Conservation (phyloP, 2,113 vertebrate genomes). For the Urocitellus parryii region DNA sequence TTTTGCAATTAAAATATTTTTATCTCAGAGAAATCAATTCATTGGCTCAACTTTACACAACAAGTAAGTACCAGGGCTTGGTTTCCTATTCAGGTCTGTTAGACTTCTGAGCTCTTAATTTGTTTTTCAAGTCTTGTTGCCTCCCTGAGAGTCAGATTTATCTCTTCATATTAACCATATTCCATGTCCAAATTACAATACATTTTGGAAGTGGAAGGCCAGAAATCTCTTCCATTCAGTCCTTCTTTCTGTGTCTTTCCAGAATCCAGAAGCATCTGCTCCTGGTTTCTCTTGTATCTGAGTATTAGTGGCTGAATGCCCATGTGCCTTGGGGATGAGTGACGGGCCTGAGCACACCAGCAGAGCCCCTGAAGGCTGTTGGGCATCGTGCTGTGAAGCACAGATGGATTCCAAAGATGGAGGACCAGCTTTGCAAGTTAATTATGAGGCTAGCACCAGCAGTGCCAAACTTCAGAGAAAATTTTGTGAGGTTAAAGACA, state of each 20-base stretch:
- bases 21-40: background rate
- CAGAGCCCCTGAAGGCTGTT: background rate
- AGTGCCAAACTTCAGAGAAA: background rate
- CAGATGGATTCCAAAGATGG: slow-evolving; percentile 56
- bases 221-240: background rate
- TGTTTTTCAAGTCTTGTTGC: background rate
- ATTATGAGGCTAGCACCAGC: background rate
- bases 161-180: background rate
- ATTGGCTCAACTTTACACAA: background rate
- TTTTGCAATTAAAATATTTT: background rate
- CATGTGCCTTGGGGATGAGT: background rate
- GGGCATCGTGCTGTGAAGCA: background rate
- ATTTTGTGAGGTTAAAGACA: background rate
- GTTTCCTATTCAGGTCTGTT: background rate
- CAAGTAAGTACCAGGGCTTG: background rate
- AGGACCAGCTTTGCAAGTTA: slow-evolving; percentile 43
- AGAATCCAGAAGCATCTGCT: background rate
- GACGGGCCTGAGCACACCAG: background rate
- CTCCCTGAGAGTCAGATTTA: background rate
- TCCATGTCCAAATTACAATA: background rate
- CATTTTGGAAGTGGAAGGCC: background rate
- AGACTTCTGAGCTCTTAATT: background rate
- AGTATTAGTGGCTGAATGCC: slow-evolving; percentile 11
- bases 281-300: background rate
- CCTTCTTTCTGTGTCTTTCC: background rate